Percentiles rank a stretch among this genome's conserved stretches.
These are phyloP conservation scores for Wasmannia auropunctata DNA, from an alignment of 1,140 invertebrate genomes.

Conservation along the genomic window DNA sequence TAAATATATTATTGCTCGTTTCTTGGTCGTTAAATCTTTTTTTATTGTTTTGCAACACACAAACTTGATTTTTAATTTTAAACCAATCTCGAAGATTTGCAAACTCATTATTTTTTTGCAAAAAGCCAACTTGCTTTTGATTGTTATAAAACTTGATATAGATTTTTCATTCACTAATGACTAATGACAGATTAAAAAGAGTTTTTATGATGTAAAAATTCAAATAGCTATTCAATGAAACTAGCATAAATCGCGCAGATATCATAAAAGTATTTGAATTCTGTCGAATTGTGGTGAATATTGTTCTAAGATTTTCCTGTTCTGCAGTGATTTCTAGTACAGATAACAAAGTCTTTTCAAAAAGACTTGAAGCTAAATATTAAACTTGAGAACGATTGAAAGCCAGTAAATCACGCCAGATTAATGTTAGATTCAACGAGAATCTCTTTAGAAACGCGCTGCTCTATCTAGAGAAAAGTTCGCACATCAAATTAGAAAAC, in stretches of 20 bases:
- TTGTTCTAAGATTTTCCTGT: too few species aligned
- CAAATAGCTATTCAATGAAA: background rate
- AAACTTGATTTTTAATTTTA: too few species aligned
- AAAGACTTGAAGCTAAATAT: background rate
- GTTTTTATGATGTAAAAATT: background rate
- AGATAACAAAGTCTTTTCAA: background rate
- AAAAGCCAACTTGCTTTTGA: background rate
- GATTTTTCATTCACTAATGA: too few species aligned
- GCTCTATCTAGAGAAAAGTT: background rate
- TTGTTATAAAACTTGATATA: background rate
- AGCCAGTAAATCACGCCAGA: background rate
- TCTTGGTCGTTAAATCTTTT: too few species aligned
- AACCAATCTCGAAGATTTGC: constrained; percentile 3
- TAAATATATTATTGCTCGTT: too few species aligned
- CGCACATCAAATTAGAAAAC: constrained; percentile 11
- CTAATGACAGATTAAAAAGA: too few species aligned
- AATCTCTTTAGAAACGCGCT: background rate
- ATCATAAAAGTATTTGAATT: background rate
- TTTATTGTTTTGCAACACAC: too few species aligned
- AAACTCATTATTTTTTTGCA: background rate
- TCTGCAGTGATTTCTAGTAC: background rate
- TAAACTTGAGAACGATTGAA: background rate
- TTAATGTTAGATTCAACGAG: background rate
- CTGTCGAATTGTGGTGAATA: too few species aligned
- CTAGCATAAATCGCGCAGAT: background rate